Base-by-base conservation (phyloP, 2,888 invertebrate species). In the Cryptocephalus primarius region DNA sequence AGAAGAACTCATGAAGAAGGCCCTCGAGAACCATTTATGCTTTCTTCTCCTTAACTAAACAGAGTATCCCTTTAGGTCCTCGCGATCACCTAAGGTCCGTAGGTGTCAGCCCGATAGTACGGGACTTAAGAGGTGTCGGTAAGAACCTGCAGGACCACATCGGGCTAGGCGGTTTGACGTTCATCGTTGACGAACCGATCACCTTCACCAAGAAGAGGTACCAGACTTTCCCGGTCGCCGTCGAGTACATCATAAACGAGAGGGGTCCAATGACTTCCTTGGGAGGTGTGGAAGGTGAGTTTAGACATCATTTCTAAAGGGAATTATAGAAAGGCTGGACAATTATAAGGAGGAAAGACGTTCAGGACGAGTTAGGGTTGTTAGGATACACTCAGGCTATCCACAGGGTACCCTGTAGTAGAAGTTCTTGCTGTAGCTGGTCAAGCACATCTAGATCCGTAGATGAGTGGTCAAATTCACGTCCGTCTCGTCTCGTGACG, bases 91-190 rank as follows among this genome's bases (percentile, higher is more conserved):
- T 90, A 4, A 70, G 76, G 47, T 78, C 83, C 48, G 76, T 83
- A 51, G 78, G 76, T 6, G 88, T 92, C 42, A 22, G 22, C 22
- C 84, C 85, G 0, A 76, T 89, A 0, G 60, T 88, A 8, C 78
- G 82, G 1, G 81, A 89, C 65, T 66, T 88, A 1, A 83, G 84
- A 59, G 22, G 22, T 6, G 89, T 90, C 0, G 89, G 88, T 1
- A 78, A 86, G 58, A 88, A 91, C 63, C 72, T 92, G 42, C 91
- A 92, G 66, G 91, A 92, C 62, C 91, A 92, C 65, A 86, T 91
- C 0, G 90, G 89, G 0, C 70, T 90, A 1, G 90, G 90, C 1
- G 90, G 90, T 0, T 68, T 90, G 1, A 89, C 89, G 3, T 91
- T 90, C 61, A 72, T 88, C 1, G 76, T 91, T 0, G 83, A 90